Percentiles rank a stretch among this genome's conserved stretches.
Conservation (phyloP, 2,888 invertebrate species). For the Scotopteryx bipunctaria region DNA sequence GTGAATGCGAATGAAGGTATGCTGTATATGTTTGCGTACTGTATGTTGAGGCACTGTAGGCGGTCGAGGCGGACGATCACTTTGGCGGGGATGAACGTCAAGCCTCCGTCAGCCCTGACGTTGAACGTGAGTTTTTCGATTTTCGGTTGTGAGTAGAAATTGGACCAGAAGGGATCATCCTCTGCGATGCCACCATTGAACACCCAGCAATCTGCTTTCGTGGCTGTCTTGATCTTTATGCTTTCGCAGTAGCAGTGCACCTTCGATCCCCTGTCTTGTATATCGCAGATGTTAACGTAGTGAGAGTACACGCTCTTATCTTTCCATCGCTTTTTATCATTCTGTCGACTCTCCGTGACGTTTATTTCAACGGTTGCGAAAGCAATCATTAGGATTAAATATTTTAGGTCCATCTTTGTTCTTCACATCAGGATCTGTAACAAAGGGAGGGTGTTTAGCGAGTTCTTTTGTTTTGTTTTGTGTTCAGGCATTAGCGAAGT, state of each 20-base stretch:
- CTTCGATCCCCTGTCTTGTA: constrained; percentile 80
- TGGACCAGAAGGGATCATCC: constrained; percentile 89
- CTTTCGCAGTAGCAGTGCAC: constrained; percentile 87
- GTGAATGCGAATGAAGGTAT: constrained; percentile 90
- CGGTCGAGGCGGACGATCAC: constrained; percentile 86
- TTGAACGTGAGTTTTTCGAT: constrained; percentile 88
- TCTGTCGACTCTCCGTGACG: constrained; percentile 75
- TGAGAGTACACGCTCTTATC: constrained; percentile 71
- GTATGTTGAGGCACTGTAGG: constrained; percentile 86
- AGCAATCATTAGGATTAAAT: constrained; percentile 76
- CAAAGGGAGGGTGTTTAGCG: constrained; percentile 61
- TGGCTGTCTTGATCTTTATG: constrained; percentile 81
- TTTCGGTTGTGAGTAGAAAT: constrained; percentile 88
- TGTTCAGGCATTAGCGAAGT: constrained; percentile 51
- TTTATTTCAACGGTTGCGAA: constrained; percentile 77
- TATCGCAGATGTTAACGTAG: constrained; percentile 83
- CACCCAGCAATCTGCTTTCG: constrained; percentile 90
- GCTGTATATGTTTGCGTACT: constrained; percentile 88
- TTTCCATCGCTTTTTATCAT: constrained; percentile 76
- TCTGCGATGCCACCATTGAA: constrained; percentile 87
- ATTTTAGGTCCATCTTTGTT: constrained; percentile 75
- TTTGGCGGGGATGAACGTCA: constrained; percentile 88
- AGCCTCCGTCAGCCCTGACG: constrained; percentile 86
- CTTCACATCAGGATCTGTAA: constrained; percentile 73
- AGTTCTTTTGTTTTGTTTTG: constrained; percentile 51